Evolutionary conservation across 2,888 invertebrate genomes (phyloP).

Genomic region (Rotaria magnacalcarata): DNA sequence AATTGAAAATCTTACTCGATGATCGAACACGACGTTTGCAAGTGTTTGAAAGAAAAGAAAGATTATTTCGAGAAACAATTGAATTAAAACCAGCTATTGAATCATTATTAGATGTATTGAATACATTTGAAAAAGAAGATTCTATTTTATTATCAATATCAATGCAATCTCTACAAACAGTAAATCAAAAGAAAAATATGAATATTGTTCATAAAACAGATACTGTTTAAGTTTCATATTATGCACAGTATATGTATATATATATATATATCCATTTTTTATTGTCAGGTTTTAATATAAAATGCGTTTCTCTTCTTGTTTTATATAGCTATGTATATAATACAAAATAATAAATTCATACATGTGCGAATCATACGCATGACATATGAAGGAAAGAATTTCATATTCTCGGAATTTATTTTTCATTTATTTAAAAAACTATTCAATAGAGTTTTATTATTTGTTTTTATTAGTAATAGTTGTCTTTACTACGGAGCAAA

Average conservation of each 20-base stretch:
- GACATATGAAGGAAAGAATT: too few species aligned
- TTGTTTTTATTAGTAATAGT: too few species aligned
- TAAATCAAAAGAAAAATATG: background rate
- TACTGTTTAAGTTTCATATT: background rate
- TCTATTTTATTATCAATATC: background rate
- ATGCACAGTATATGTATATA: background rate
- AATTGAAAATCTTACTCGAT: background rate
- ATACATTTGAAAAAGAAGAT: slow-evolving; percentile 32
- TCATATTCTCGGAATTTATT: too few species aligned
- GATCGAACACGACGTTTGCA: background rate
- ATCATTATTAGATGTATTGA: slow-evolving; percentile 19
- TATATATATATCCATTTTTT: background rate
- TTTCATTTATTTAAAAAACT: too few species aligned
- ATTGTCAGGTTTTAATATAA: background rate
- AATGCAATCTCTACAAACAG: background rate
- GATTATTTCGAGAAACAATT: slow-evolving; percentile 5
- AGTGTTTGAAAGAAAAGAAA: background rate
- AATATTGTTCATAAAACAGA: background rate
- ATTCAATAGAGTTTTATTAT: too few species aligned
- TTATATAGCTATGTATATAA: too few species aligned
- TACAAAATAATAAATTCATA: too few species aligned
- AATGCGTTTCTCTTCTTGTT: background rate
- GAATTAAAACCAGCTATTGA: slow-evolving; percentile 25
- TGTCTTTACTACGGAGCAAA: too few species aligned
- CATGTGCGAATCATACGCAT: too few species aligned